Percentiles rank a stretch among this genome's conserved stretches.
Conservation (phyloP, 2,113 vertebrate species). For the Polypterus senegalus region DNA sequence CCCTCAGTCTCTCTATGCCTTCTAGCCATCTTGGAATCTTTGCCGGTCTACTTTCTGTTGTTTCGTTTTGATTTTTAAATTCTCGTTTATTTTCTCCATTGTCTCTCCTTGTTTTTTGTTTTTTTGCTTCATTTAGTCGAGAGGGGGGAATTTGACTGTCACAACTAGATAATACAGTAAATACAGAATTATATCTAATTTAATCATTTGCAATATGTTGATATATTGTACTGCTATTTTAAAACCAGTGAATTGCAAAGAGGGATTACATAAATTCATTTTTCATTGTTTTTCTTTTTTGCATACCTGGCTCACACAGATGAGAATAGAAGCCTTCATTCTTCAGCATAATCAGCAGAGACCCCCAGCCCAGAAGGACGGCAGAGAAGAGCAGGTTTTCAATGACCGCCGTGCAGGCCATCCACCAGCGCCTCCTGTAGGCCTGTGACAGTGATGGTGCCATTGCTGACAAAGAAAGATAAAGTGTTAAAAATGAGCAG, state of each 20-base stretch:
- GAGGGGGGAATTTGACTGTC: no score
- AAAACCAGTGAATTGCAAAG: not conserved
- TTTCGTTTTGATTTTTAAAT: no score
- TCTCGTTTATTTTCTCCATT: not conserved
- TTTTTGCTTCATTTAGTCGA: not conserved
- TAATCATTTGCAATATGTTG: no score
- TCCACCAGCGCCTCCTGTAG: slow-evolving; percentile 74
- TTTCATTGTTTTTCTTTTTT: not conserved
- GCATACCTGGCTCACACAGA: slow-evolving; percentile 35
- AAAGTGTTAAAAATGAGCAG: not conserved
- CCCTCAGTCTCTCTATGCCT: no score
- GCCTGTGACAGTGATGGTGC: slow-evolving; percentile 58
- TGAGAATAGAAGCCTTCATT: slow-evolving; percentile 74
- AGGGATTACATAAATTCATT: no score
- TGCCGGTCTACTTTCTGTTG: no score
- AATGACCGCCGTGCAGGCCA: slow-evolving; percentile 64
- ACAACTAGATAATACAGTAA: no score
- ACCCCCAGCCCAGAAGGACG: slow-evolving; percentile 77
- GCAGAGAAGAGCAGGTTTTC: slow-evolving; percentile 81
- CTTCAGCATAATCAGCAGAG: slow-evolving; percentile 80
- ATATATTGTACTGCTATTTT: not conserved
- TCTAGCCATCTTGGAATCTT: no score
- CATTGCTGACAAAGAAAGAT: slow-evolving; percentile 37
- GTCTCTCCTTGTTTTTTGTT: not conserved
- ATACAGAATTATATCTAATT: no score